Evolutionary conservation across 2,797 vertebrate species (phyloP), one percentile per base, ranked within the genome.

Genomic region (Etheostoma nigrum): DNA sequence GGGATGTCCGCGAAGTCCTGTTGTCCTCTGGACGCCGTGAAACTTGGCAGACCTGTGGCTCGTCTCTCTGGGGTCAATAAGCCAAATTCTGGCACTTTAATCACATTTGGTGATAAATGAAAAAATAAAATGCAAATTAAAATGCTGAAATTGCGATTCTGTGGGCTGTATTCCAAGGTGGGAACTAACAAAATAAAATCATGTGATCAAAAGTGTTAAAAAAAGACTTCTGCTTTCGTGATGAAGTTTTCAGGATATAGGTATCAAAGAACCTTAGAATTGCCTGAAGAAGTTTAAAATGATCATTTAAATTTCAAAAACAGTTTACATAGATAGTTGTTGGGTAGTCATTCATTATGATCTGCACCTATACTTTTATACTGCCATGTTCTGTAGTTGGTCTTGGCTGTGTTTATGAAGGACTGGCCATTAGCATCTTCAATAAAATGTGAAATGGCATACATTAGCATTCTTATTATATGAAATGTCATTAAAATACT

Each of bases 161-260:
- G 16, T 0, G 4, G 33, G 10, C n/a, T 6, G 40, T 74, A 74
- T 77, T 80, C 77, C 74, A 54, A 52, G 5, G 16, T 11, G 53
- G 65, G n/a, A 62, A 13, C 12, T 19, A 23, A 21, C 40, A 23
- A 4, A 45, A 36, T 59, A 18, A 54, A 48, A 12, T 59, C 45
- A 65, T 19, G 52, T 30, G 44, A 19, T 14, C n/a, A 30, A 59
- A n/a, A 8, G 23, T 23, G 23, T 27, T 12, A 1, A 11, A 53
- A 57, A 59, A 55, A 12, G 44, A 19, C 58, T 74, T 74, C 25
- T 15, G 40, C 2, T 4, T 63, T 52, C 21, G 14, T 25, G 44
- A 45, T 69, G 19, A 36, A 33, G 19, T 18, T 2, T 21, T 11
- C 21, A 15, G 16, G 33, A 52, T 52, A 62, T 30, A 2, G 0